These are phyloP conservation scores for Hypotaenidia philippensis DNA, from an alignment of 2,797 vertebrate genomes.

Conservation along the genomic window DNA sequence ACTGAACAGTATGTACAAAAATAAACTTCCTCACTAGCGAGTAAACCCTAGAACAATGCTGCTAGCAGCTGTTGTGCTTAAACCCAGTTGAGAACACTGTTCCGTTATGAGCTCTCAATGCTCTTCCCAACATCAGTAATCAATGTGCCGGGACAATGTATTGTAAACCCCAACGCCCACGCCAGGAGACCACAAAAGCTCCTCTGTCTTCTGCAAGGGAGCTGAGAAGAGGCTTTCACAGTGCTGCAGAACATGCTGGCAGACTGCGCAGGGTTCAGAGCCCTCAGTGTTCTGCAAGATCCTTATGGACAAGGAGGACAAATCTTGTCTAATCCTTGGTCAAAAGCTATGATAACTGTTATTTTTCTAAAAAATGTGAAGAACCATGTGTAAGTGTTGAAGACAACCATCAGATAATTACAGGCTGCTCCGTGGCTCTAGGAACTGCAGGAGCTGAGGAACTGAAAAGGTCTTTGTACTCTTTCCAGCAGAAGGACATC, in stretches of 20 bases:
- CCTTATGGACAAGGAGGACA: constrained; percentile 12
- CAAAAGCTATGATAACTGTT: constrained; percentile 31
- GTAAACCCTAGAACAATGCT: constrained; percentile 30
- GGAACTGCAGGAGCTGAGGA: background rate
- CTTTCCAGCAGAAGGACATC: background rate
- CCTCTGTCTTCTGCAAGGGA: background rate
- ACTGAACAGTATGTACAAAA: background rate
- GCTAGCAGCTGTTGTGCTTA: constrained; percentile 39
- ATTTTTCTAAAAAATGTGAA: constrained; percentile 29
- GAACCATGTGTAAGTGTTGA: background rate
- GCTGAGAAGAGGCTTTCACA: constrained; percentile 51
- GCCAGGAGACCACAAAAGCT: constrained; percentile 51
- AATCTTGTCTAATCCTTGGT: constrained; percentile 36
- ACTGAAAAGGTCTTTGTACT: constrained; percentile 1
- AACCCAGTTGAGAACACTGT: constrained; percentile 22
- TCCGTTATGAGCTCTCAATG: constrained; percentile 34
- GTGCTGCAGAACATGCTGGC: background rate
- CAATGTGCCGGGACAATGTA: constrained; percentile 1
- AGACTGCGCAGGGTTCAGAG: background rate
- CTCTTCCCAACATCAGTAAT: constrained; percentile 34
- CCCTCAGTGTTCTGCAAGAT: background rate
- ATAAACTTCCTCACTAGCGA: constrained; percentile 32
- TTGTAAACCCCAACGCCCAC: background rate
- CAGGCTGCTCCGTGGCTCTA: background rate
- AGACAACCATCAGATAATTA: background rate